Evolutionary conservation across 30 jellyfish, hydroid and myxozoan genomes (phyloP).

Genomic region (Clytia hemisphaerica): DNA sequence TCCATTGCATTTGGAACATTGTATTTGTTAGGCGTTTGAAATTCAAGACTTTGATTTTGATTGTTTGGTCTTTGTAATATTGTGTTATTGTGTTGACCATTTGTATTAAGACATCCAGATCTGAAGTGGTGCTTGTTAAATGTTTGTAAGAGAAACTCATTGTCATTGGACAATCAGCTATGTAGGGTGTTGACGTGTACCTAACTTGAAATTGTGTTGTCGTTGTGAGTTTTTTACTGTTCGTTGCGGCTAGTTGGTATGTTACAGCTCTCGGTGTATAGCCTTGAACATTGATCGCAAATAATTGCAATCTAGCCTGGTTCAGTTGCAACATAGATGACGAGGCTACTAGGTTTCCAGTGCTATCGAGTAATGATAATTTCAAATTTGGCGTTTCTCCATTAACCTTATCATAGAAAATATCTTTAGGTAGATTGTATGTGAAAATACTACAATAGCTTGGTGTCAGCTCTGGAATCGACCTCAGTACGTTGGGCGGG

Average conservation of each 20-base stretch:
- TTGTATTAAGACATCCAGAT: constrained; percentile 50
- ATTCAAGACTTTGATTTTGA: constrained; percentile 40
- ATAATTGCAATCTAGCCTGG: constrained; percentile 61
- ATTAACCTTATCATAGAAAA: constrained; percentile 59
- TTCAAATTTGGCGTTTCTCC: constrained; percentile 57
- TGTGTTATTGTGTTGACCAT: constrained; percentile 33
- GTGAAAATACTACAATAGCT: constrained; percentile 42
- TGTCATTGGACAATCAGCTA: constrained; percentile 40
- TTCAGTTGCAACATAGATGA: constrained; percentile 61
- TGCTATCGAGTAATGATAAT: constrained; percentile 27
- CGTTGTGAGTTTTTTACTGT: constrained; percentile 40
- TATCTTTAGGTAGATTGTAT: constrained; percentile 33
- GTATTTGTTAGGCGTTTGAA: constrained; percentile 23
- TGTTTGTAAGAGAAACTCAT: constrained; percentile 18
- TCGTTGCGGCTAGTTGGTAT: constrained; percentile 45
- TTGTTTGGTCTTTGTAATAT: constrained; percentile 31
- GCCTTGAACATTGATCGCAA: constrained; percentile 34
- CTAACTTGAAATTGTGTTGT: background rate
- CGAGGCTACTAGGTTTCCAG: constrained; percentile 29
- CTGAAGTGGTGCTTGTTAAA: constrained; percentile 9
- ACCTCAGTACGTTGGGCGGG: constrained; percentile 64
- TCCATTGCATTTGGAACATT: constrained; percentile 41
- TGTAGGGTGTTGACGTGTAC: constrained; percentile 17
- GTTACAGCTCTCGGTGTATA: background rate
- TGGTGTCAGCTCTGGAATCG: constrained; percentile 18